Conservation (phyloP, 2,113 vertebrate species). For the Phyllopteryx taeniolatus region DNA sequence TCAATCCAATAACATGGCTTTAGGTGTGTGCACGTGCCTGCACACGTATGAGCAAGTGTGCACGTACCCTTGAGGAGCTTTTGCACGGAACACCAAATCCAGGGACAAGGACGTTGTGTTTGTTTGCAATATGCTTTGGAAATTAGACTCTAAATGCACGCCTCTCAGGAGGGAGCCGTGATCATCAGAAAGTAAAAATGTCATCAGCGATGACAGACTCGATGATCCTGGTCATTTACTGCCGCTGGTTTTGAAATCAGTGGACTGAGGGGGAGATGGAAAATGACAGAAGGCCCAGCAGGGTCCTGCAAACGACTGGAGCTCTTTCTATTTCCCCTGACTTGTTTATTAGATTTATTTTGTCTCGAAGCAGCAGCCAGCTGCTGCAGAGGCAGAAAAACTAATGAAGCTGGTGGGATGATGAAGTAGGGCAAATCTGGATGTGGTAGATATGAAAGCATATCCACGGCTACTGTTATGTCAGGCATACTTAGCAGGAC, state of each 20-base stretch:
- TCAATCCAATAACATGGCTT: conserved; percentile 68
- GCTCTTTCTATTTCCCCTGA: conserved; percentile 36
- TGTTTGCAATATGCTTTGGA: conserved; percentile 57
- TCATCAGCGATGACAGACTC: conserved; percentile 39
- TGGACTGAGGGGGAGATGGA: conserved; percentile 27
- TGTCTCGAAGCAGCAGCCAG: conserved; percentile 27
- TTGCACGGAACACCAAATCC: conserved; percentile 46
- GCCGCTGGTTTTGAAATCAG: conserved; percentile 47
- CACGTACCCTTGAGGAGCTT: conserved; percentile 47
- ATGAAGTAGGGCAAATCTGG: conserved; percentile 31
- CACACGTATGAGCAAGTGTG: conserved; percentile 15
- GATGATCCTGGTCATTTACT: conserved; percentile 50
- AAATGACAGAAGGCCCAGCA: conserved; percentile 42
- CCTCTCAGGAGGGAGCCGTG: conserved; percentile 36
- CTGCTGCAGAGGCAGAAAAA: conserved; percentile 25
- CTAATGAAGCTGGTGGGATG: conserved; percentile 17
- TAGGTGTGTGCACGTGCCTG: conserved; percentile 18
- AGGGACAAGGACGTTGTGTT: conserved; percentile 60
- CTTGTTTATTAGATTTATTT: conserved; percentile 54
- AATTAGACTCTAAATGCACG: conserved; percentile 53
- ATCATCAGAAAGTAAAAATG: conserved; percentile 44
- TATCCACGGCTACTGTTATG: conserved; percentile 31
- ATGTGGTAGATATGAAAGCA: conserved; percentile 38
- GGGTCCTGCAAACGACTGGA: conserved; percentile 19
- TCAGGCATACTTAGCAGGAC: conserved; percentile 54